Evolutionary conservation across 2,888 invertebrate genomes (phyloP).

Genomic region (Rhogogaster chlorosoma): DNA sequence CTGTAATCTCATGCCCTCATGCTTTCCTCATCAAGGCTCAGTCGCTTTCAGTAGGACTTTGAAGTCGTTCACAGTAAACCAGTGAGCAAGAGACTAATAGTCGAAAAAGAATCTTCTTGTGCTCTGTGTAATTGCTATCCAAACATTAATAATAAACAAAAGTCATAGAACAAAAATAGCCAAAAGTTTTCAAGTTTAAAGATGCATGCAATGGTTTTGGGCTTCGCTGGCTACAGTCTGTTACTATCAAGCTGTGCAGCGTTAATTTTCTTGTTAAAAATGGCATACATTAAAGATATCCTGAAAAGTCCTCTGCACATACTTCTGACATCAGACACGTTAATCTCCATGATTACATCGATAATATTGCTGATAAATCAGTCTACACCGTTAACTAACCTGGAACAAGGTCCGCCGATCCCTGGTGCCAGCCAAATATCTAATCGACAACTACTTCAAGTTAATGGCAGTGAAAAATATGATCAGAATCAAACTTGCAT

Average conservation of each 20-base stretch:
- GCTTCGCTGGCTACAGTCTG: conserved; percentile 63
- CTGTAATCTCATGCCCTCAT: conserved; percentile 37
- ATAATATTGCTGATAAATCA: conserved; percentile 60
- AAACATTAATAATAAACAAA: neutral
- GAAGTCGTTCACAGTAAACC: neutral
- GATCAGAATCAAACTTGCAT: conserved; percentile 33
- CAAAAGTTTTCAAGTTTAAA: conserved; percentile 33
- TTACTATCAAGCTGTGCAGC: conserved; percentile 66
- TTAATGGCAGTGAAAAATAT: conserved; percentile 44
- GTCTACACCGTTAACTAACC: conserved; percentile 35
- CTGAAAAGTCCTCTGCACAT: conserved; percentile 62
- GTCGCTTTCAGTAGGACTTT: neutral
- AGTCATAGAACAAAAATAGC: neutral
- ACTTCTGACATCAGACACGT: conserved; percentile 67
- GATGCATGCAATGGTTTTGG: conserved; percentile 65
- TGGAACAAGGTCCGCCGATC: conserved; percentile 27
- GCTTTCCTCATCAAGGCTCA: conserved; percentile 22
- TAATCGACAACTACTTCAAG: conserved; percentile 42
- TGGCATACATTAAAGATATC: conserved; percentile 59
- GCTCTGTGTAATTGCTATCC: neutral
- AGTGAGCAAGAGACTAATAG: neutral
- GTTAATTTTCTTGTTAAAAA: conserved; percentile 63
- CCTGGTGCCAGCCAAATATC: neutral
- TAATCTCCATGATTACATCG: conserved; percentile 63
- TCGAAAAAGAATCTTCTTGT: neutral